Conservation (phyloP, 2,888 invertebrate species). For the Hoplodrina blanda region DNA sequence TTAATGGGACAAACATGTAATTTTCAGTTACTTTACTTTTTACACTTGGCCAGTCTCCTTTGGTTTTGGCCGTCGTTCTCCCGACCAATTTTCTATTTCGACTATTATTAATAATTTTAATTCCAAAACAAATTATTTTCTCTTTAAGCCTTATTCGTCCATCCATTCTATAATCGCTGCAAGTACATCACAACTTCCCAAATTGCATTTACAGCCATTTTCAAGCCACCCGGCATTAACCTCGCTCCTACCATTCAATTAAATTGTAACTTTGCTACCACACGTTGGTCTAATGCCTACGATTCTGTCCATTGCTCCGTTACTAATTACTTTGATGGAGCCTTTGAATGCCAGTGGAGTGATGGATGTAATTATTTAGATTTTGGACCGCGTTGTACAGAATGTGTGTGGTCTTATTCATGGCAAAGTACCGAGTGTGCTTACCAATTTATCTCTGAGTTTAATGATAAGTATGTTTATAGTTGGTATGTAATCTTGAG, state of each 20-base stretch:
- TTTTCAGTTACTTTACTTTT: too few relatives aligned
- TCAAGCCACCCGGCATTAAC: slow-evolving; percentile 13
- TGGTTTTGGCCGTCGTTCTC: too few relatives aligned
- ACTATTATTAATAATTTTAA: too few relatives aligned
- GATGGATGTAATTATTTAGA: slow-evolving; percentile 52
- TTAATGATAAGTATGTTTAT: background rate
- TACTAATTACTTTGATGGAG: slow-evolving; percentile 48
- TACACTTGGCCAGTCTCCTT: too few relatives aligned
- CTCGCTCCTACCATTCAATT: slow-evolving; percentile 31
- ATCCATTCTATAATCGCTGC: too few relatives aligned
- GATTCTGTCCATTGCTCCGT: slow-evolving; percentile 37
- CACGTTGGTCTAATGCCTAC: slow-evolving; percentile 24
- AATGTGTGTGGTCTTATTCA: slow-evolving; percentile 40
- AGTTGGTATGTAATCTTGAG: too few relatives aligned
- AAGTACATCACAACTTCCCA: slow-evolving; percentile 2
- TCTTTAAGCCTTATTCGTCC: too few relatives aligned
- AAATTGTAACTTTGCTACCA: slow-evolving; percentile 29
- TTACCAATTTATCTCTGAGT: background rate
- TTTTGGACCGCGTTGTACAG: slow-evolving; percentile 11
- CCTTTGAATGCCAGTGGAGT: slow-evolving; percentile 20
- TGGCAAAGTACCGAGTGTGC: background rate
- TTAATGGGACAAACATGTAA: too few relatives aligned
- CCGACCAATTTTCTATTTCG: too few relatives aligned
- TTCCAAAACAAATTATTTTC: too few relatives aligned
- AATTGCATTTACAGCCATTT: slow-evolving; percentile 16